Evolutionary conservation across 1,140 invertebrate species (phyloP), one percentile per base, ranked within the genome.

Genomic region (Sipha flava): DNA sequence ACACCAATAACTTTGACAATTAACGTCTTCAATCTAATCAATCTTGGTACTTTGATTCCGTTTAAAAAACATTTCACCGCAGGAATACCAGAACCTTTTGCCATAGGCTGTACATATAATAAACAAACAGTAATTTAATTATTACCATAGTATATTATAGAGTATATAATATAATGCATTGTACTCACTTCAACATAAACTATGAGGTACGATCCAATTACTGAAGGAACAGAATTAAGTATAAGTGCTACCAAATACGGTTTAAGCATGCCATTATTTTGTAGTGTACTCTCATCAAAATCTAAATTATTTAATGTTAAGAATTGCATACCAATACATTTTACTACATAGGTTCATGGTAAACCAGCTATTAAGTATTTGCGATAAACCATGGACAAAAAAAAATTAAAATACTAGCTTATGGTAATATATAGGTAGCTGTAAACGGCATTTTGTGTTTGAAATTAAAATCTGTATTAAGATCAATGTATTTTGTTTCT

Each of bases 51-150:
- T 87, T 98, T 98, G 0, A 99, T 91, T 12, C 98, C 98, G 87
- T 99, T 99, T 23, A 99, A 87, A 86, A 98, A 99, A 87, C 96
- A 98, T 88, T 99, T 99, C 1, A 99, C 96, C 86, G 98, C 95
- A 1, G 98, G 97, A 83, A 99, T 99, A 29, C 98, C 98, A 88
- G 95, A 98, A 9, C 98, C 98, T 54, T 92, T 92, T 57, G 98
- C 96, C 29, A 95, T 91, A n/a, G 97, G 96, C 89, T 93, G 82
- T 52, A 87, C 85, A 64, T 83, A 81, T 83, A 23, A 54, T 64
- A 81, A 77, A 34, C 23, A 54, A 43, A 16, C 49, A 62, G 31
- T 54, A 40, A 23, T 81, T 81, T 62, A 57, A 62, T 34, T 62
- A 62, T 31, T n/a, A 31, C 3, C 10, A 34, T n/a, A n/a, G 1